These are phyloP conservation scores for Misgurnus mizolepis DNA, from an alignment of 2,113 vertebrate genomes.

Conservation along the genomic window DNA sequence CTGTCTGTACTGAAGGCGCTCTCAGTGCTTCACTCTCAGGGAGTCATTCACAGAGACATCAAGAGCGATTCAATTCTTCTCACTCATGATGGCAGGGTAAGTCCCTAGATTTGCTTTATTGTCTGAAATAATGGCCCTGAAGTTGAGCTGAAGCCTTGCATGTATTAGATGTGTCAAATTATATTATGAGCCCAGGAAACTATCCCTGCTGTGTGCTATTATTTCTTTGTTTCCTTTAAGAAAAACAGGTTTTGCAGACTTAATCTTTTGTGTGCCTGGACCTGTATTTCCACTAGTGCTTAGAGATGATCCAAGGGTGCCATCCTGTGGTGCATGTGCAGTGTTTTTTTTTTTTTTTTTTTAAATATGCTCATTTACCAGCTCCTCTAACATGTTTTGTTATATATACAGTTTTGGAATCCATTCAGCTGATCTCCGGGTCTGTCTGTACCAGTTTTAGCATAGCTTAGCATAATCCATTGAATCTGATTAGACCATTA, in stretches of 20 bases:
- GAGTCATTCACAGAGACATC: slow-evolving; percentile 95
- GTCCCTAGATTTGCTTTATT: slow-evolving; percentile 29
- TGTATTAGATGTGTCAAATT: neutral
- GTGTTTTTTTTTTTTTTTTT: neutral
- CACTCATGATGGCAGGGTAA: slow-evolving; percentile 87
- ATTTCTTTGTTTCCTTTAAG: neutral
- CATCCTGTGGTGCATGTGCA: neutral
- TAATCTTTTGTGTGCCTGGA: neutral
- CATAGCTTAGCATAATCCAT: too few relatives aligned
- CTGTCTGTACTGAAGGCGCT: slow-evolving; percentile 88
- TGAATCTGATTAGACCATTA: too few relatives aligned
- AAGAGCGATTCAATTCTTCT: slow-evolving; percentile 98
- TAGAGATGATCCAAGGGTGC: neutral
- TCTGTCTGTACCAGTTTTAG: too few relatives aligned
- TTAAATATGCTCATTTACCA: too few relatives aligned
- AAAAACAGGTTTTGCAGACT: slow-evolving; percentile 10
- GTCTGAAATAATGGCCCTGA: neutral
- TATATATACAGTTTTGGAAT: too few relatives aligned
- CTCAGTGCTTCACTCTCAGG: slow-evolving; percentile 89
- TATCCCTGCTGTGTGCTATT: neutral
- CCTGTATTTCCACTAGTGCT: neutral
- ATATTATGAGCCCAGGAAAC: neutral
- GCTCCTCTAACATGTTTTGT: too few relatives aligned
- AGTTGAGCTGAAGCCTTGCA: neutral
- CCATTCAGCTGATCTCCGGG: too few relatives aligned